Evolutionary conservation across 2,888 invertebrate genomes (phyloP).

Genomic region (Piscicola geometra): DNA sequence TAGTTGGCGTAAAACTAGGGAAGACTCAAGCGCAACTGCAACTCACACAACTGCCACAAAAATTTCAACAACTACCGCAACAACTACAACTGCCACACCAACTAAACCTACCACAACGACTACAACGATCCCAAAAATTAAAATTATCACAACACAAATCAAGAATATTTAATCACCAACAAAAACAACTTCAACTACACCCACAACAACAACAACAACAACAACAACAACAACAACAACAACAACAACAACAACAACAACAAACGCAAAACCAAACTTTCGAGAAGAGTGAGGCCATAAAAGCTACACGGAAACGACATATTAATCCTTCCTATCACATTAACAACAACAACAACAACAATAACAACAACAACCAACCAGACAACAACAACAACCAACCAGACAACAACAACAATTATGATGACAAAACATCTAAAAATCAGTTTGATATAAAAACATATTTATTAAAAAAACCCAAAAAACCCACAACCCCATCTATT

Average conservation of each 20-base stretch:
- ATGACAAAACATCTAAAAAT: not conserved
- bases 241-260: not conserved
- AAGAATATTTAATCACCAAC: too few species aligned
- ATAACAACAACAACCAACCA: not conserved
- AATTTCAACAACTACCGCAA: too few species aligned
- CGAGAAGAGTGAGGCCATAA: not conserved
- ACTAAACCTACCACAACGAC: too few species aligned
- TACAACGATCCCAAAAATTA: too few species aligned
- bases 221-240: not conserved
- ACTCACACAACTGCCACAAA: too few species aligned
- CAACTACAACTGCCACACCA: too few species aligned
- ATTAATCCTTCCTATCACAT: not conserved
- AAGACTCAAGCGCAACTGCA: too few species aligned
- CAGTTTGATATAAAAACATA: not conserved
- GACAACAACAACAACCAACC: too few species aligned
- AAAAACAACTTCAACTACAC: not conserved
- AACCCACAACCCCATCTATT: not conserved
- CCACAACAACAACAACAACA: not conserved
- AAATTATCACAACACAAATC: too few species aligned
- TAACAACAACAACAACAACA: constrained; percentile 3
- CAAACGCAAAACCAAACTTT: not conserved
- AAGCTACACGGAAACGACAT: not conserved
- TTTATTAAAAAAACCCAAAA: not conserved
- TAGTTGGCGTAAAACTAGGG: too few species aligned
- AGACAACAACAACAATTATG: too few species aligned